A percentile compares a stretch with the other conserved stretches of the same genome.
Evolutionary conservation across 2,113 vertebrate genomes (phyloP).

Genomic region (Trochalopteron elliotii): DNA sequence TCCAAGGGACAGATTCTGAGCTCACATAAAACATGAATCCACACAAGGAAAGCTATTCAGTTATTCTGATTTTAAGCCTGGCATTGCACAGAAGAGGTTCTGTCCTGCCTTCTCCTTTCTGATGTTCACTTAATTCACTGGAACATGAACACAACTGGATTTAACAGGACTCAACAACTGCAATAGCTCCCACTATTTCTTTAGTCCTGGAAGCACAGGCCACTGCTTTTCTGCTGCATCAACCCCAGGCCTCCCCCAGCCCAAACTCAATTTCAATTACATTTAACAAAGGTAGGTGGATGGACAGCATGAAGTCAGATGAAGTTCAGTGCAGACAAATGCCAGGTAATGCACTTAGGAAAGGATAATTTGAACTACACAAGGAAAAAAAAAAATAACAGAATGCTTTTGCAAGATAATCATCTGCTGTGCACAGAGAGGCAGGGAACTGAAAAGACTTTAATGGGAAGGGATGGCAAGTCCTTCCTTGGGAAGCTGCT

Average conservation of each 20-base stretch:
- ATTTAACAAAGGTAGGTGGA: slow-evolving; percentile 21
- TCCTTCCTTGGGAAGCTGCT: slow-evolving; percentile 34
- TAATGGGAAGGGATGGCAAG: slow-evolving; percentile 12
- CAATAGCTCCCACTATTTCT: background rate
- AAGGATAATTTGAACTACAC: slow-evolving; percentile 48
- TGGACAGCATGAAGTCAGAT: slow-evolving; percentile 33
- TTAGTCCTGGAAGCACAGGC: slow-evolving; percentile 1
- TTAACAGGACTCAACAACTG: slow-evolving; percentile 14
- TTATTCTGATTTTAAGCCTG: background rate
- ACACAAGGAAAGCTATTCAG: background rate
- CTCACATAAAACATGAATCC: background rate
- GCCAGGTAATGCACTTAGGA: slow-evolving; percentile 60
- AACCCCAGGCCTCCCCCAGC: background rate
- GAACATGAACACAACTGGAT: background rate
- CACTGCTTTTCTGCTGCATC: slow-evolving; percentile 12
- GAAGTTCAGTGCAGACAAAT: slow-evolving; percentile 49
- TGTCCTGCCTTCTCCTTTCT: background rate
- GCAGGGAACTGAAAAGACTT: slow-evolving; percentile 2
- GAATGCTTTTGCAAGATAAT: slow-evolving; percentile 45
- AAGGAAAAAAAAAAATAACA: background rate
- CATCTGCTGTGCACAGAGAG: slow-evolving; percentile 50
- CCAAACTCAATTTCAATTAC: slow-evolving; percentile 48
- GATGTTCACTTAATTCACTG: background rate
- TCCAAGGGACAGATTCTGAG: background rate
- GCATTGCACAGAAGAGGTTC: background rate